These are phyloP conservation scores for Callocephalon fimbriatum DNA, from an alignment of 2,113 vertebrate genomes.

Conservation along the genomic window DNA sequence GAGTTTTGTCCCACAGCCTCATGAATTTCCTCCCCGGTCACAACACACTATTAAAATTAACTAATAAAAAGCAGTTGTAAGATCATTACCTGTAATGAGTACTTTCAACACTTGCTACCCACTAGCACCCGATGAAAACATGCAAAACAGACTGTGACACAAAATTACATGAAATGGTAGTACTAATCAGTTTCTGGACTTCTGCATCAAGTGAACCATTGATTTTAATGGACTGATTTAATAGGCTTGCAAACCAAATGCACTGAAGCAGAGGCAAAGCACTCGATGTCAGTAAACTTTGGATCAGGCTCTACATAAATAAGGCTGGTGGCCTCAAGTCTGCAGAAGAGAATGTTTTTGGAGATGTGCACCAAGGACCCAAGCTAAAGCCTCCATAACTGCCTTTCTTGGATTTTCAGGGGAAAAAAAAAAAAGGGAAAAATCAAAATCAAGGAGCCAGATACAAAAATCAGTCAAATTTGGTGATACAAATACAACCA, in stretches of 20 bases:
- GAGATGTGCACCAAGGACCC: neutral
- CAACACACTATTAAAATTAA: slow-evolving; percentile 20
- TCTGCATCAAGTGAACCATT: neutral
- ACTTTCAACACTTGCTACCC: neutral
- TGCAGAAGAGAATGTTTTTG: neutral
- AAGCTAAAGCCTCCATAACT: neutral
- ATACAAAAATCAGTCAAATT: neutral
- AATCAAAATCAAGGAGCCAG: neutral
- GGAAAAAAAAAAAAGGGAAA: fast-evolving
- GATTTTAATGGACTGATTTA: neutral
- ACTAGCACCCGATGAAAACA: neutral
- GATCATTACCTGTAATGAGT: neutral
- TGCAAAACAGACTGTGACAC: neutral
- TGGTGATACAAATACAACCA: neutral
- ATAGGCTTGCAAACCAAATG: neutral
- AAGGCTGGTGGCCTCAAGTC: neutral
- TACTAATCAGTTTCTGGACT: neutral
- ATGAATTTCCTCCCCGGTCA: neutral
- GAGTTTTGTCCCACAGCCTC: neutral
- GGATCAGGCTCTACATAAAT: neutral
- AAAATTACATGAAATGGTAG: neutral
- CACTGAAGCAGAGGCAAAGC: neutral
- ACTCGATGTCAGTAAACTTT: neutral
- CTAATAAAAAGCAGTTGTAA: slow-evolving; percentile 11
- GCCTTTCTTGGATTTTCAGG: neutral